Percentiles rank a stretch among this genome's conserved stretches.
Conservation (phyloP, 2,113 vertebrate genomes). For the Tragelaphus buxtoni region DNA sequence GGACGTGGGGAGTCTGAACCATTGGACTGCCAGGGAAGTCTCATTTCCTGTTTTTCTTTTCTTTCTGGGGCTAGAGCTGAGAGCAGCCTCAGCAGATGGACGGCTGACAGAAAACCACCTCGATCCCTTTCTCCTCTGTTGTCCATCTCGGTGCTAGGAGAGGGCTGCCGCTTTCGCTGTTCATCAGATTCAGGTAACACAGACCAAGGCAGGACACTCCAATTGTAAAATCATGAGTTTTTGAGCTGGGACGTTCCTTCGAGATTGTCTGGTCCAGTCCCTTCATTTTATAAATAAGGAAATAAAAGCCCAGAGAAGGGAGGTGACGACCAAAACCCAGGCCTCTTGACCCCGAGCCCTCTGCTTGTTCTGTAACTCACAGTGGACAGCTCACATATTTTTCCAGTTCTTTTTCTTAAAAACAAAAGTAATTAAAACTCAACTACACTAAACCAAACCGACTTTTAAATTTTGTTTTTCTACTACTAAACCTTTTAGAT, state of each 20-base stretch:
- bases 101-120: not conserved
- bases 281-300: not conserved
- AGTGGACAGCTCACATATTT: not conserved
- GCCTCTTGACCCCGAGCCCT: not conserved
- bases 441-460: constrained; percentile 30
- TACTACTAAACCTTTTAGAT: not conserved
- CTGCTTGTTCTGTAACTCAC: not conserved
- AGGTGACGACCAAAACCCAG: not conserved
- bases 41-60: not conserved
- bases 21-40: not conserved
- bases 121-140: not conserved
- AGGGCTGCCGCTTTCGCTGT: not conserved
- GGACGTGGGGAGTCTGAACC: not conserved
- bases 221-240: not conserved
- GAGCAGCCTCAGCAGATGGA: not conserved
- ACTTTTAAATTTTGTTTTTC: constrained; percentile 29
- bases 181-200: not conserved
- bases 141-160: not conserved
- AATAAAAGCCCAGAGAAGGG: not conserved
- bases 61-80: not conserved
- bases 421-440: constrained; percentile 30
- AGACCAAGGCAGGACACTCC: not conserved
- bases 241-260: not conserved
- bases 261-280: not conserved
- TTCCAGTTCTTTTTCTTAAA: constrained; percentile 24